phyloP scores from a whole-genome alignment of 2,797 vertebrate genomes.

The Macroramphosus scolopax region DNA sequence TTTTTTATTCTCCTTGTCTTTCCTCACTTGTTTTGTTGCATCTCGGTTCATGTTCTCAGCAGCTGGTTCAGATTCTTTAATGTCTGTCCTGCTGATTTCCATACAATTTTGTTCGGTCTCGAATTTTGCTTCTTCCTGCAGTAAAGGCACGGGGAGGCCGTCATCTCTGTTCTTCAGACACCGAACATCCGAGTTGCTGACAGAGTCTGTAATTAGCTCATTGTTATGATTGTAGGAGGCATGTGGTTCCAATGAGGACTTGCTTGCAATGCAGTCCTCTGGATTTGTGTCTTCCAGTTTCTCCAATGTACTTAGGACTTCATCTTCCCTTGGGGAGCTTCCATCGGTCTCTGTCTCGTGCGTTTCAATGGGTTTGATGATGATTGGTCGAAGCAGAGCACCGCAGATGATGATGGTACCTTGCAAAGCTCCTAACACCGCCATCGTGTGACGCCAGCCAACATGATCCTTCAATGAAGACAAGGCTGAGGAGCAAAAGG shows the following conservation, averaged over 20 bases:
- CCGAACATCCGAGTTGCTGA: conserved; percentile 87
- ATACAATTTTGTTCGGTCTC: conserved; percentile 49
- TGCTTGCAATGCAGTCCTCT: conserved; percentile 8
- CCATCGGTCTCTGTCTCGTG: conserved; percentile 31
- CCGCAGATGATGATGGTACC: conserved; percentile 84
- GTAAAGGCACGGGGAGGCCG: conserved; percentile 24
- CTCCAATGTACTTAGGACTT: conserved; percentile 76
- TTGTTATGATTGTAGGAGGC: conserved; percentile 81
- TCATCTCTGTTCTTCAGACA: conserved; percentile 54
- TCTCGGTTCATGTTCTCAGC: conserved; percentile 9
- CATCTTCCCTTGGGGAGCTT: conserved; percentile 46
- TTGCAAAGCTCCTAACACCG: conserved; percentile 87
- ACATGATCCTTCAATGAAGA: conserved; percentile 84
- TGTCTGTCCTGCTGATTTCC: conserved; percentile 1
- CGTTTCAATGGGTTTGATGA: conserved; percentile 67
- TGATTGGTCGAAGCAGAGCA: conserved; percentile 84
- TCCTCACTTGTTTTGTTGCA: conserved; percentile 11
- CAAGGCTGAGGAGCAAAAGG: conserved; percentile 77
- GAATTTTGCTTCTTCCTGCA: conserved; percentile 39
- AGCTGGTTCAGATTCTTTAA: background rate
- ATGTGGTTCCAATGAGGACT: conserved; percentile 65
- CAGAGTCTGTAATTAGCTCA: conserved; percentile 83
- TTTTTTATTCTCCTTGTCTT: conserved; percentile 5
- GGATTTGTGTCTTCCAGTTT: background rate
- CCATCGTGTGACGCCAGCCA: conserved; percentile 89